Evolutionary conservation across 2,797 vertebrate genomes (phyloP), one percentile per base, ranked within the genome.

Genomic region (Muraenolepis orangiensis): DNA sequence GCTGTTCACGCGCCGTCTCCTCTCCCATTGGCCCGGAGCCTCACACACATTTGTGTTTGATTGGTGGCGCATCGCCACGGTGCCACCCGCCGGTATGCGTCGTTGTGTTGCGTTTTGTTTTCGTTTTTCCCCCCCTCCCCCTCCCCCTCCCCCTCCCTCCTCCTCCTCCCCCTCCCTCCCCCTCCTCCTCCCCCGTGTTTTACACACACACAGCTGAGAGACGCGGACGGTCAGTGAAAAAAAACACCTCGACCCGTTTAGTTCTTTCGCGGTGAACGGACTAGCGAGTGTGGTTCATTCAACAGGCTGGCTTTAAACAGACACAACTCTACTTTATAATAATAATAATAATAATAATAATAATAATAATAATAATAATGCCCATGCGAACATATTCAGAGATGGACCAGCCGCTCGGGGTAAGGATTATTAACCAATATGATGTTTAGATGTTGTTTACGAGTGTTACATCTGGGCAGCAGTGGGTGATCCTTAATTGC

Each of bases 1-100:
- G 88, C 89, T 91, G 94, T 95, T 95, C 96, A 97, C 95, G 96
- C 95, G 92, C 82, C 85, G 71, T 26, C 79, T 82, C 72, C 72
- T 61, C 79, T 67, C 66, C 81, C 4, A 96, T 97, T 97, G 96
- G 96, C 76, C 76, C 71, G 29, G 28, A 0, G 34, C 18, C 32
- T 77, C 31, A 80, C 85, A 84, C 88, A 90, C 87, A 85, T 86
- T 82, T 26, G 74, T 72, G 73, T 81, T 28, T 10, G 5, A 38
- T 38, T 38, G 95, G 96, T 38, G 14, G 76, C 78, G 83, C 78
- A 78, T 90, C 87, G 86, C 89, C 90, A 93, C 90, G 93, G 91
- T 90, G 88, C 86, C 83, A 84, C 91, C 81, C 32, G 66, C 28
- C 28, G 66, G 6, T 31, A 6, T 13, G 42, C 42, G 42, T 18